These are phyloP conservation scores for Tetragnatha versicolor DNA, from an alignment of 1,140 invertebrate species.

Conservation along the genomic window DNA sequence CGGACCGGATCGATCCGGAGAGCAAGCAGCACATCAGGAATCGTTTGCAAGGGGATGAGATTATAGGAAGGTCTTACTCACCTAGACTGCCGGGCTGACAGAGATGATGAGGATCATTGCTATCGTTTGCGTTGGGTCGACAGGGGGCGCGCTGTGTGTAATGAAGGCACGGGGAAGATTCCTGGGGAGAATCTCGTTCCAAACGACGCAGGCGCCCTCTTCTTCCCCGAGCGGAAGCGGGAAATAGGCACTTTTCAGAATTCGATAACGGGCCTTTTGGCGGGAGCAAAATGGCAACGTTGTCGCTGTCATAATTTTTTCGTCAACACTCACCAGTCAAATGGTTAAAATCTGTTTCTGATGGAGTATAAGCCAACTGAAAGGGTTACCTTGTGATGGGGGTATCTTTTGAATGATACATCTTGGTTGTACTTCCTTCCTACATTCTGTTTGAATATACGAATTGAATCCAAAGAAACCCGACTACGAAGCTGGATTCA, in stretches of 20 bases:
- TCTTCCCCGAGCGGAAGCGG: conserved; percentile 3
- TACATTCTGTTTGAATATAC: too few species aligned
- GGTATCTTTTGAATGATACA: too few species aligned
- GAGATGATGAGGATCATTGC: conserved; percentile 12
- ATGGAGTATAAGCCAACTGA: too few species aligned
- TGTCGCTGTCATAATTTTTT: too few species aligned
- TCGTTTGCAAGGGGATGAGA: neutral
- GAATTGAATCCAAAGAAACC: too few species aligned
- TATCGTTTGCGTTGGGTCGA: conserved; percentile 19
- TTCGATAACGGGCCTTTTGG: conserved; percentile 12
- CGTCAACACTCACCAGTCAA: too few species aligned
- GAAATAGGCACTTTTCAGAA: conserved; percentile 29
- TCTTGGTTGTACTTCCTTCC: too few species aligned
- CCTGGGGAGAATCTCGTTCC: neutral
- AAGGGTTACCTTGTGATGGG: too few species aligned
- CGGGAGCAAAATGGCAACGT: too few species aligned
- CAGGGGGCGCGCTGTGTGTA: conserved; percentile 5
- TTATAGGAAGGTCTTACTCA: conserved; percentile 30
- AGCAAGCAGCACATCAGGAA: neutral
- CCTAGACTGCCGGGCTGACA: conserved; percentile 29
- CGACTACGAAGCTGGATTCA: too few species aligned
- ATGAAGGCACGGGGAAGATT: conserved; percentile 15
- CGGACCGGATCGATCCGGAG: neutral
- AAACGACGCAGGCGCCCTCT: conserved; percentile 1
- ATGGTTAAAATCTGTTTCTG: too few species aligned